Evolutionary conservation across 2,797 vertebrate species (phyloP).

Genomic region (Dendrocincla fuliginosa): DNA sequence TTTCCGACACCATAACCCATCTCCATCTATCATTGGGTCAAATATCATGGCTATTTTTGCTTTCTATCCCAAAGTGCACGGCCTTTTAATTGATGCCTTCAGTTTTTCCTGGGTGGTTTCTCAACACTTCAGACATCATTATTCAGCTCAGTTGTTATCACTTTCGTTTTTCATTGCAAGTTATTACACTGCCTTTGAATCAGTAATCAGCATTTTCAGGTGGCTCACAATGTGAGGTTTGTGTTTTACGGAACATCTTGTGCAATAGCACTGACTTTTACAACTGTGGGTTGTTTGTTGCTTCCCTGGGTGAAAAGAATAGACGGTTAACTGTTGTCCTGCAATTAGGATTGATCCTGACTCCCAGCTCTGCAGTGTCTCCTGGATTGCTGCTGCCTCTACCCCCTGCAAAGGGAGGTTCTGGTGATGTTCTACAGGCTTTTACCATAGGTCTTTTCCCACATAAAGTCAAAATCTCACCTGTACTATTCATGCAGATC

Average conservation of each 20-base stretch:
- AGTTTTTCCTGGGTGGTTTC: background rate
- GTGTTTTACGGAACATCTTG: background rate
- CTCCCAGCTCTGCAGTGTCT: background rate
- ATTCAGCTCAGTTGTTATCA: background rate
- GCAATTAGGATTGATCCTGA: background rate
- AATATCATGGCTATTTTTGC: background rate
- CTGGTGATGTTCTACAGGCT: background rate
- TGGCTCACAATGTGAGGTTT: background rate
- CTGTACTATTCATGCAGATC: background rate
- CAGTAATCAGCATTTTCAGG: background rate
- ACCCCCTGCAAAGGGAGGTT: background rate
- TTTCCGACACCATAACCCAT: background rate
- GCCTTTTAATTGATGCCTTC: background rate
- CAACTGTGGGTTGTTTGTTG: background rate
- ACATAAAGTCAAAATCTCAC: background rate
- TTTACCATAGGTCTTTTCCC: background rate
- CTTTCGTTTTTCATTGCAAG: background rate
- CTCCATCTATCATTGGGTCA: background rate
- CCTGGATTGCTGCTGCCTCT: background rate
- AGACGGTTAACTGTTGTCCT: background rate
- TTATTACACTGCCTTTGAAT: background rate
- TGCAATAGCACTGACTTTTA: background rate
- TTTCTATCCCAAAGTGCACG: background rate
- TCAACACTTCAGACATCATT: background rate
- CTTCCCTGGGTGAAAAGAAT: no score